A percentile compares a stretch with the other conserved stretches of the same genome.
phyloP scores from a whole-genome alignment of 2,113 vertebrate species.

The Ondatra zibethicus region DNA sequence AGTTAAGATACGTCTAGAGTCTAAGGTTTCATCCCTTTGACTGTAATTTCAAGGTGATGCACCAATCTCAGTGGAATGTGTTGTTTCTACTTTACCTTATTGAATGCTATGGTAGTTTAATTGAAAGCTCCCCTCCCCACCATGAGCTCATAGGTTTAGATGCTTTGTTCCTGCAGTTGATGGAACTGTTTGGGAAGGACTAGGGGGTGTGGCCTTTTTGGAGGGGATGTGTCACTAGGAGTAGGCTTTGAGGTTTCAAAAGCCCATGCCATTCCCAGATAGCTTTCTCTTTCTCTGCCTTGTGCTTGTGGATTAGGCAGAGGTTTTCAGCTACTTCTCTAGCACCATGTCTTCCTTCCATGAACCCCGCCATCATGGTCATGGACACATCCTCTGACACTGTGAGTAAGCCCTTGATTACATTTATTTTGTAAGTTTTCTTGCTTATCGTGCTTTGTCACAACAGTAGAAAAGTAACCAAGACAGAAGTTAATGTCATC shows the following conservation, averaged over 20 bases:
- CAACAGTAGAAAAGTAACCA: not conserved
- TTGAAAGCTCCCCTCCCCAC: not conserved
- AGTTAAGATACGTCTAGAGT: not conserved
- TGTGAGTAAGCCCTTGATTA: not conserved
- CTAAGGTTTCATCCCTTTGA: not conserved
- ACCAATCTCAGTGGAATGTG: too few relatives aligned
- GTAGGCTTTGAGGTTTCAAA: not conserved
- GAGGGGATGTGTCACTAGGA: not conserved
- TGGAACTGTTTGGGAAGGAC: not conserved
- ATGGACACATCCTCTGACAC: not conserved
- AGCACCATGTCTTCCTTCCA: not conserved
- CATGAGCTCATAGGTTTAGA: not conserved
- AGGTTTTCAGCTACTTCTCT: not conserved
- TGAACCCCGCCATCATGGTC: not conserved
- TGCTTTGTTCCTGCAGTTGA: not conserved
- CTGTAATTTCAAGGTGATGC: accelerated
- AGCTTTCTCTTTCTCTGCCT: not conserved
- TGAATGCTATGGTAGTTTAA: not conserved
- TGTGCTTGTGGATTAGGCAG: not conserved
- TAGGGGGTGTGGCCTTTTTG: not conserved
- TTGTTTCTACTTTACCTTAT: not conserved
- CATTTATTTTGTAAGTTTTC: not conserved
- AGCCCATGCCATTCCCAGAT: not conserved
- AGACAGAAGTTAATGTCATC: not conserved
- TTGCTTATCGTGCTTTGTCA: not conserved